Evolutionary conservation across 2,113 vertebrate genomes (phyloP).

Genomic region (Pelecanoides urinatrix): DNA sequence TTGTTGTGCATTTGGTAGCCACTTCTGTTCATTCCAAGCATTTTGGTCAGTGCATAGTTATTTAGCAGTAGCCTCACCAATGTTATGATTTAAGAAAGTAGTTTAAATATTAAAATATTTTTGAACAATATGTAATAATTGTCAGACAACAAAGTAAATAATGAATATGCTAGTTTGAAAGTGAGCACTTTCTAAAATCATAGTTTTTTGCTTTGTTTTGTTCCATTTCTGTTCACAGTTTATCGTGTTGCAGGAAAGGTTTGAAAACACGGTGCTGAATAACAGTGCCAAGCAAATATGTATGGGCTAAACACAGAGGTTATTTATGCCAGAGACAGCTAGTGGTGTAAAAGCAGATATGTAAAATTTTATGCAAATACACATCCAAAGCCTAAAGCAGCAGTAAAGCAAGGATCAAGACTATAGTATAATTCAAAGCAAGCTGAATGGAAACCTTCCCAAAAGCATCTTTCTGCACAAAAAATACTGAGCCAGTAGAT

Average conservation of each 20-base stretch:
- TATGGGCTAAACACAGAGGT: neutral
- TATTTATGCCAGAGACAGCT: neutral
- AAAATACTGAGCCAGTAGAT: neutral
- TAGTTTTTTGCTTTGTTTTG: slow-evolving; percentile 8
- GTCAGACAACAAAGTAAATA: neutral
- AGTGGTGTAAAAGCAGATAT: neutral
- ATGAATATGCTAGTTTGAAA: neutral
- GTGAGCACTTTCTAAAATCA: neutral
- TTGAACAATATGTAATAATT: neutral
- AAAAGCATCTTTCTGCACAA: neutral
- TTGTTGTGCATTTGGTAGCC: neutral
- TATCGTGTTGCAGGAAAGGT: neutral
- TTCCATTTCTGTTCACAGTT: neutral
- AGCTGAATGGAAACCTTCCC: neutral
- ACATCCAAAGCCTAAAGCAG: neutral
- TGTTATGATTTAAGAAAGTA: slow-evolving; percentile 32
- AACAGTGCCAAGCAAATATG: neutral
- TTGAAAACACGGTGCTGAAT: neutral
- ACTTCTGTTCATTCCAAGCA: slow-evolving; percentile 11
- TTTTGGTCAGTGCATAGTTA: neutral
- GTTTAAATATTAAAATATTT: neutral
- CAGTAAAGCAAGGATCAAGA: neutral
- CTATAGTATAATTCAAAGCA: neutral
- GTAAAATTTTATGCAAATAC: neutral
- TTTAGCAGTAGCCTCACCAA: neutral